Base-by-base conservation (phyloP, 1,140 invertebrate genomes). In the Brachionus paranguensis region DNA sequence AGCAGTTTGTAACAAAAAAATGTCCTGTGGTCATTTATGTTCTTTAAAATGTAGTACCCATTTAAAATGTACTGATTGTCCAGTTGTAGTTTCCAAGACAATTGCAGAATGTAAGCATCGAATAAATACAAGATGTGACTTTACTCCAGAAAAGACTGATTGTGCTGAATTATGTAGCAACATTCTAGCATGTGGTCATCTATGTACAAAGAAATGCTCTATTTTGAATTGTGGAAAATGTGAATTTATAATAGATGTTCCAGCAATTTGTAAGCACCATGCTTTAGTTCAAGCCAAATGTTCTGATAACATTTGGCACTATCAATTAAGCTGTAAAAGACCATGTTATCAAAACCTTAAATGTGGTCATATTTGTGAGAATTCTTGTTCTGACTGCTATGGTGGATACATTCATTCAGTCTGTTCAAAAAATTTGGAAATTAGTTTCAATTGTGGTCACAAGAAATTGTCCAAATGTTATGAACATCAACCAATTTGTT, bases 341-440 rank as follows among this genome's bases (percentile, higher is more conserved):
- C 11, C 45, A 20, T 85, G 92, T 86, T 84, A 83, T 1, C 84
- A 50, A 68, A 83, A n/a, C 4, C 17, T 76, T 6, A 29, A 55
- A 27, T 76, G 68, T 76, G 41, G 45, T 55, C 50, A 84, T 29
- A 5, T n/a, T n/a, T 50, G 70, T 14, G 12, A 60, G 76, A 43
- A 24, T 24, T 85, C 70, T 5, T 68, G 24, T 33, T 41, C 33
- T 12, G 33, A 74, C 3, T 70, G 65, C n/a, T 17, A 8, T 12
- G 65, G 65, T 70, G 65, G 65, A n/a, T 70, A 70, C 27, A n/a
- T 70, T 12, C 65, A 70, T 37, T 33, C 65, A 70, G 12, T n/a
- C 0, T 70, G 65, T 70, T 33, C 6, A 37, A 70, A 70, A 70
- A 29, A 70, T 33, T 12, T 70, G 11, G 29, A 70, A 37, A 3